Base-by-base conservation (phyloP, 2,113 vertebrate species). In the Scolopax mira region DNA sequence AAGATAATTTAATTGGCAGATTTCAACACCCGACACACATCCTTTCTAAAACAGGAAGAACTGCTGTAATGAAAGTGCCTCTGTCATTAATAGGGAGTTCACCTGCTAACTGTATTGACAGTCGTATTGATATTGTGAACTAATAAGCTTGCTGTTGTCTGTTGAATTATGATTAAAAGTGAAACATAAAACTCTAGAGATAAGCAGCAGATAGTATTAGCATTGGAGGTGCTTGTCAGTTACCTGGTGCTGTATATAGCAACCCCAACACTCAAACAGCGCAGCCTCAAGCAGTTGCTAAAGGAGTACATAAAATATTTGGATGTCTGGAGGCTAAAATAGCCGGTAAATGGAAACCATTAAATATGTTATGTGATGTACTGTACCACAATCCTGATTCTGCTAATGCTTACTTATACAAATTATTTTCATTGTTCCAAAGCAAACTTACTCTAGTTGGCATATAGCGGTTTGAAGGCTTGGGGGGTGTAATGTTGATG, bases 1-100 rank as follows among this genome's bases (percentile, higher is more conserved):
- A 74, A 70, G 91, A 23, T 84, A 18, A 84, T 93, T 93, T 97
- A 97, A 94, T 94, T 97, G 95, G 70, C 74, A 55, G 81, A 72
- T 90, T 89, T 88, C 54, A 74, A 64, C 85, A 37, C 33, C 81
- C 85, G 65, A 31, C 42, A 88, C 6, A 66, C 6, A 66, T 89
- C 49, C 71, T 41, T 79, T 91, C 65, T 91, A 79, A 85, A 83
- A 30, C 18, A 86, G 89, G 77, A 90, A 39, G 33, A 92, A 44
- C 25, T 22, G 86, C 57, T 78, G 28, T 62, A 82, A 4, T 54
- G 49, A 24, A 92, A 95, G 65, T 57, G 1, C 55, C 85, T 69
- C 61, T 88, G 51, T 85, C 84, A 48, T 88, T 92, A 91, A 9
- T 46, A 49, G 57, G 86, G 74, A 72, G 31, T 70, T 95, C 82